Evolutionary conservation across 2,888 invertebrate genomes (phyloP).

Genomic region (Nebria brevicollis): DNA sequence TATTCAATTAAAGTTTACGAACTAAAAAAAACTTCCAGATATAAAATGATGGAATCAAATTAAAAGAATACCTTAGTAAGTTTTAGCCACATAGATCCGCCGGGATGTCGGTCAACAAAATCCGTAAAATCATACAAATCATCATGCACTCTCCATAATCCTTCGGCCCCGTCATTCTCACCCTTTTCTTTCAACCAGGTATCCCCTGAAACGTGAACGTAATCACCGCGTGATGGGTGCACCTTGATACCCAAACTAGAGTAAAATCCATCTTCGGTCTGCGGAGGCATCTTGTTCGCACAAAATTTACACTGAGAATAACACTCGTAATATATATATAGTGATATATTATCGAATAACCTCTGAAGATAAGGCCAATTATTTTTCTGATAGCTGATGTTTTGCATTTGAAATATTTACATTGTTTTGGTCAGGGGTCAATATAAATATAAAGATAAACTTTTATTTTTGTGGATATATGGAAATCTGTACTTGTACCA

Average conservation of each 20-base stretch:
- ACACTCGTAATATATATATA: neutral
- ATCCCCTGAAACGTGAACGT: conserved; percentile 43
- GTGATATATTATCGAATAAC: neutral
- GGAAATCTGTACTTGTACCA: too few relatives aligned
- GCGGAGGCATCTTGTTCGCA: conserved; percentile 28
- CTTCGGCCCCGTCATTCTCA: conserved; percentile 77
- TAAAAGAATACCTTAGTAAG: conserved; percentile 68
- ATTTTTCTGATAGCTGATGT: neutral
- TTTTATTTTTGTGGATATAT: too few relatives aligned
- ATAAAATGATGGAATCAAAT: neutral
- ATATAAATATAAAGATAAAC: too few relatives aligned
- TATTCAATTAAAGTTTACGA: too few relatives aligned
- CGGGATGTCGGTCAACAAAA: conserved; percentile 84
- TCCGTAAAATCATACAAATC: conserved; percentile 83
- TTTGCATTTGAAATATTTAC: too few relatives aligned
- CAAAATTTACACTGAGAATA: neutral
- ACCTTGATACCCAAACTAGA: conserved; percentile 44
- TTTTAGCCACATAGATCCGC: conserved; percentile 78
- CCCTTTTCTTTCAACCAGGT: conserved; percentile 73
- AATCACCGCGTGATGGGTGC: conserved; percentile 38
- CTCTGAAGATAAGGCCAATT: neutral
- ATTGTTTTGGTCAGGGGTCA: too few relatives aligned
- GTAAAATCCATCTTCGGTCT: conserved; percentile 30
- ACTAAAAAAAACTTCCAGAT: neutral
- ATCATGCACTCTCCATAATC: conserved; percentile 79